Conservation (phyloP, 2,888 invertebrate species). For the Drosophila rubida region DNA sequence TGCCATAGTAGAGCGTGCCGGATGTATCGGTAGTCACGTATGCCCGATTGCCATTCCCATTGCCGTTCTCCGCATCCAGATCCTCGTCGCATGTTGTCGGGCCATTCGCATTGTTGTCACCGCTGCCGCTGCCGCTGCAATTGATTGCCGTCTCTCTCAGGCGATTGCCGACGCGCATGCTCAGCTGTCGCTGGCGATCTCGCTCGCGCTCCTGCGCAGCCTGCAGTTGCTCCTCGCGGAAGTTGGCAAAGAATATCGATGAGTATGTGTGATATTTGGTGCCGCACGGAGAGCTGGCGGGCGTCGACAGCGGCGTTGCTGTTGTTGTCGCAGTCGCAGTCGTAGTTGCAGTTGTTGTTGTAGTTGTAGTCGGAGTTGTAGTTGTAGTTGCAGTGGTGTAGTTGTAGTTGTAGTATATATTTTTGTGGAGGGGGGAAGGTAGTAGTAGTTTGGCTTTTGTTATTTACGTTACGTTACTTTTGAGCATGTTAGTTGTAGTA, state of each 20-base stretch:
- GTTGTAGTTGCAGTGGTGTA: slow-evolving; percentile 52
- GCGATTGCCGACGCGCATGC: slow-evolving; percentile 78
- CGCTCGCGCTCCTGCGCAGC: slow-evolving; percentile 71
- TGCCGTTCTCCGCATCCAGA: slow-evolving; percentile 52
- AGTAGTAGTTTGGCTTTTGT: slow-evolving; percentile 83
- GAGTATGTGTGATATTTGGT: slow-evolving; percentile 83
- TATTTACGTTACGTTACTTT: slow-evolving; percentile 80
- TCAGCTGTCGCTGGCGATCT: slow-evolving; percentile 72
- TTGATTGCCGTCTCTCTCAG: slow-evolving; percentile 82
- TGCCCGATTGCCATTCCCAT: slow-evolving; percentile 69
- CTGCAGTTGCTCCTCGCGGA: slow-evolving; percentile 79
- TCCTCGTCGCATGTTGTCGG: slow-evolving; percentile 52
- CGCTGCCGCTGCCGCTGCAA: slow-evolving; percentile 62
- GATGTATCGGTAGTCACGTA: slow-evolving; percentile 71
- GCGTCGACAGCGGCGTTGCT: slow-evolving; percentile 84
- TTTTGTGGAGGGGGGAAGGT: slow-evolving; percentile 68
- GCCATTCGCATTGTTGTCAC: slow-evolving; percentile 62
- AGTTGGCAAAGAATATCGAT: slow-evolving; percentile 83
- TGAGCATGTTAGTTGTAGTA: slow-evolving; percentile 66
- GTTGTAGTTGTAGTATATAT: slow-evolving; percentile 51
- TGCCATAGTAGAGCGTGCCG: slow-evolving; percentile 80
- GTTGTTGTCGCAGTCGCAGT: slow-evolving; percentile 48
- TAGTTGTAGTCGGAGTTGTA: slow-evolving; percentile 54
- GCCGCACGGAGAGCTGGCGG: slow-evolving; percentile 83
- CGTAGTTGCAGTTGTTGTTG: slow-evolving; percentile 47